Base-by-base conservation (phyloP, 2,888 invertebrate genomes). In the Callyntrura guangdongensis region DNA sequence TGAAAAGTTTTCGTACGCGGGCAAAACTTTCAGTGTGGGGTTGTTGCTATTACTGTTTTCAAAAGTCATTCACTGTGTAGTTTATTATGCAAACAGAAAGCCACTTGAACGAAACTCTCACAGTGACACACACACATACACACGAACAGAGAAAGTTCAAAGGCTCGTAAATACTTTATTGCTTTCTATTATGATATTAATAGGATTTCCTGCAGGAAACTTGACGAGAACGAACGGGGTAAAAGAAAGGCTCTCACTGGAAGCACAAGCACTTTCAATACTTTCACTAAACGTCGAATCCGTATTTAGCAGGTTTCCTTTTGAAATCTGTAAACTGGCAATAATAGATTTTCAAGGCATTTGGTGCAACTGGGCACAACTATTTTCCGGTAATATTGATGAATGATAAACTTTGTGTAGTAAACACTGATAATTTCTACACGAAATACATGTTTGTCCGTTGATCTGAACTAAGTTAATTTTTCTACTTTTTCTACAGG, bases 121-220 rank as follows among this genome's bases (percentile, higher is more conserved):
- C 56, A 56, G 53, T 53, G 77, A 77, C 77, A 53, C 53, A 77
- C 22, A 36, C 2, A 14, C 36, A 74, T n/a, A n/a, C 49, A 49
- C 25, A 22, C n/a, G 17, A 45, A 22, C 1, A 64, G 14, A 12
- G 79, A 79, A 67, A 79, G 79, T 87, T 87, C 79, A 87, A 87
- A 81, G 64, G 47, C 67, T 64, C 17, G 56, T 87, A 87, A 87
- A 87, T 87, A 87, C 79, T 87, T 87, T 87, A 87, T 27, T 84
- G 49, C 84, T 36, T 53, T 49, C 53, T 53, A 67, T 84, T 84
- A 67, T 53, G 69, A 84, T 4, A 81, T 81, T 81, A 45, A 61
- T 59, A 61, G 61, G 11, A 5, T 61, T 22, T 61, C 20, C 56
- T 36, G 56, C 27, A n/a, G 77, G 77, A 22, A 53, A 22, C 36